Evolutionary conservation across 2,797 vertebrate species (phyloP).

Genomic region (Distichodus sexfasciatus): DNA sequence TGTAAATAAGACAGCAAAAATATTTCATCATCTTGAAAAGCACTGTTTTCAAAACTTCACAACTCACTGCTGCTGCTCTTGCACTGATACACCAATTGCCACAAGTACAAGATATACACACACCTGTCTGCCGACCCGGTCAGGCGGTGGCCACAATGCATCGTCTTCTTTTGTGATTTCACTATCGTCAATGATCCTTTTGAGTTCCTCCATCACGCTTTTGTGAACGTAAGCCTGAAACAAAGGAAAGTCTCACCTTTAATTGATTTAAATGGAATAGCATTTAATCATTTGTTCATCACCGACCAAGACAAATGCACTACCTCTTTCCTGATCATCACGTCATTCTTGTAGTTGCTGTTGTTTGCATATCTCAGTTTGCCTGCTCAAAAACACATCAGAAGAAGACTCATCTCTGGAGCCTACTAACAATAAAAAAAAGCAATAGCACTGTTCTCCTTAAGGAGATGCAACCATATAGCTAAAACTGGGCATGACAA

Average conservation of each 20-base stretch:
- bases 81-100: too few species aligned
- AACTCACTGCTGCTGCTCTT: too few species aligned
- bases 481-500: too few species aligned
- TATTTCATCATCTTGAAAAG: not conserved
- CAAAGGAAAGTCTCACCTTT: not conserved
- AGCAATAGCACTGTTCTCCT: too few species aligned
- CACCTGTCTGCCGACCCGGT: conserved; percentile 97
- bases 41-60: not conserved
- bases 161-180: conserved; percentile 99
- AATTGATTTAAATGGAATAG: too few species aligned
- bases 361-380: conserved; percentile 98
- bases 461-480: too few species aligned
- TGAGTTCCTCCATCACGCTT: conserved; percentile 98
- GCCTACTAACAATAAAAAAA: too few species aligned
- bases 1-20: conserved; percentile 27
- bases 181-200: conserved; percentile 97
- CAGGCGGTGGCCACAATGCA: conserved; percentile 94
- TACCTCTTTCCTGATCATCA: conserved; percentile 99
- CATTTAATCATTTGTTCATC: not conserved
- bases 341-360: conserved; percentile 99
- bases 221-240: conserved; percentile 95
- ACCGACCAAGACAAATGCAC: not conserved
- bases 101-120: conserved; percentile 42
- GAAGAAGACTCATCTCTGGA: too few species aligned
- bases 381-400: conserved; percentile 75